Evolutionary conservation across 2,113 vertebrate species (phyloP), one percentile per base, ranked within the genome.

Genomic region (Romanogobio albipinnatus): DNA sequence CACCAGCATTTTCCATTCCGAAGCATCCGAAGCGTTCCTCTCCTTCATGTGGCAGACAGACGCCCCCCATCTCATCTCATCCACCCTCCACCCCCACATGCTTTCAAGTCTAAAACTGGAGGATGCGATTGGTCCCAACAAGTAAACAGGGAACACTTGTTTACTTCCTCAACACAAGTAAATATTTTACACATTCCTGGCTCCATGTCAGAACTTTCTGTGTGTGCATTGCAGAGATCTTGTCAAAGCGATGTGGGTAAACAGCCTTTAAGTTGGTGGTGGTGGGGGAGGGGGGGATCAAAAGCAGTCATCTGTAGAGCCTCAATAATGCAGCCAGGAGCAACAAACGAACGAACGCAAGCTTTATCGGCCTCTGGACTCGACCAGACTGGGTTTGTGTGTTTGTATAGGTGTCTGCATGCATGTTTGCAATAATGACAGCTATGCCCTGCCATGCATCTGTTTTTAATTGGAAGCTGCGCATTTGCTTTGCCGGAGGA

Each of bases 171-270:
- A 82, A 83, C 82, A 86, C 86, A 59, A 85, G 89, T 94, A 91
- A 93, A 94, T 94, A 93, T 94, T 94, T 94, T 76, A 93, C 89
- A 82, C 26, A 15, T 75, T 51, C 59, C 22, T 53, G 84, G 89
- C 89, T 93, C 91, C 83, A 87, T 89, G 88, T 89, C 83, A 49
- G 68, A 89, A 88, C 86, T 91, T 84, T 68, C 87, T 84, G 84
- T 78, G 62, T 87, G 73, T 78, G 83, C 29, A 59, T 66, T 82
- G 78, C 68, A 90, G 87, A 90, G 26, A 79, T 90, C 87, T 87
- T 73, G 56, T 90, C 88, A 91, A 80, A 86, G 64, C 36, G 36
- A 77, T 84, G 24, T 85, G 47, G 24, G 86, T 89, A 91, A 92
- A 91, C 92, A 93, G 83, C 68, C 64, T 82, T 80, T 64, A 79